A percentile compares a stretch with the other conserved stretches of the same genome.
These are phyloP conservation scores for Trichechus manatus DNA, from an alignment of 2,113 vertebrate genomes.

Conservation along the genomic window DNA sequence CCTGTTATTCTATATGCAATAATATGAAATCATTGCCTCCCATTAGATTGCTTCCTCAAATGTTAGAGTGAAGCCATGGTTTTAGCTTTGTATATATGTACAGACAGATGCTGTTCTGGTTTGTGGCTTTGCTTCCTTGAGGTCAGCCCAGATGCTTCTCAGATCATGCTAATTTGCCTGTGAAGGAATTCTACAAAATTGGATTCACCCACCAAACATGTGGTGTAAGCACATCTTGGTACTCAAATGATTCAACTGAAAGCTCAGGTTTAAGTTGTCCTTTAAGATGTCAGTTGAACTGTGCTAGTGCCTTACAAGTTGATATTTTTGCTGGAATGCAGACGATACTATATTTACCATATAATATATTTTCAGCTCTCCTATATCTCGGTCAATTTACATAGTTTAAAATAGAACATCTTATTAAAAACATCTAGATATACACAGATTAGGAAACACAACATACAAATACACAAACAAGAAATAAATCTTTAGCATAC, in stretches of 20 bases:
- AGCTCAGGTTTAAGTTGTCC: slow-evolving; percentile 94
- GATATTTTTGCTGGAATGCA: slow-evolving; percentile 96
- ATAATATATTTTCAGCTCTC: slow-evolving; percentile 99
- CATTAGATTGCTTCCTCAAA: slow-evolving; percentile 76
- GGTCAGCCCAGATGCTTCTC: slow-evolving; percentile 83
- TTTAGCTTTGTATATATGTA: slow-evolving; percentile 84
- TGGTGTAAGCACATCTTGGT: slow-evolving; percentile 79
- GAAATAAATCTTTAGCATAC: slow-evolving; percentile 98
- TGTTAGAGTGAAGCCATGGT: slow-evolving; percentile 80
- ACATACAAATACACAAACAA: slow-evolving; percentile 99
- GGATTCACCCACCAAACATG: slow-evolving; percentile 82
- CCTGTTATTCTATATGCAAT: slow-evolving; percentile 52
- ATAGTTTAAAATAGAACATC: slow-evolving; percentile 99
- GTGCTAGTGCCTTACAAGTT: slow-evolving; percentile 93
- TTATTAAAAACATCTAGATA: slow-evolving; percentile 99
- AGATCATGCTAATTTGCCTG: slow-evolving; percentile 86
- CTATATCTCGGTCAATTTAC: slow-evolving; percentile 99
- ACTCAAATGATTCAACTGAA: slow-evolving; percentile 89
- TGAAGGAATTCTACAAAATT: slow-evolving; percentile 86
- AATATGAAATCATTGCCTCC: slow-evolving; percentile 68
- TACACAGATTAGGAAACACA: slow-evolving; percentile 99
- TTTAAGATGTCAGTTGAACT: slow-evolving; percentile 95
- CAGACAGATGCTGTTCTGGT: slow-evolving; percentile 81
- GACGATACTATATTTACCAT: slow-evolving; percentile 96
- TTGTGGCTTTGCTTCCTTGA: slow-evolving; percentile 87